Evolutionary conservation across 2,888 invertebrate genomes (phyloP), one percentile per base, ranked within the genome.

Genomic region (Mesochorus sp.): DNA sequence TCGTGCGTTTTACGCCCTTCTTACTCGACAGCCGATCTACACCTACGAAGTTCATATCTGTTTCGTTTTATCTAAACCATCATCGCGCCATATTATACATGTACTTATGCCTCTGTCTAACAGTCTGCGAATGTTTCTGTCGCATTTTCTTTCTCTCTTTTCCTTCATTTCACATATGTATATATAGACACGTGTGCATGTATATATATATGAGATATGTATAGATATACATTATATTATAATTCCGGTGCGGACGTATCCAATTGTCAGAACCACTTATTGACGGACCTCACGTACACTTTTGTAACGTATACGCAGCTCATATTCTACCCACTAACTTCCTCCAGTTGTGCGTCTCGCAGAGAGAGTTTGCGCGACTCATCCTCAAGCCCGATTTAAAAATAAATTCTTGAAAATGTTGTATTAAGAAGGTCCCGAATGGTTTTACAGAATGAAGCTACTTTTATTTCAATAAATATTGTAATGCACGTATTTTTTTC

Each of bases 221-320:
- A 28, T 31, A 14, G 8, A 14, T 1, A 6, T 17, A 57, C 21
- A 61, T 75, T 70, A 44, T 72, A 61, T 42, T 57, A 49, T 64
- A 71, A 70, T 80, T 79, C 57, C 70, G 66, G 71, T 66, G 76
- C 85, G 84, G 84, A 85, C 83, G 84, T 85, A 74, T 67, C 79
- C 84, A 85, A 85, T 85, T 85, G 83, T 82, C 62, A 53, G 72
- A 81, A 78, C 64, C 76, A 70, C 76, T 81, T 51, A 62, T 64
- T 79, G 64, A 34, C 68, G 76, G 72, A 82, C 78, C 76, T 83
- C 79, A 76, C 81, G 76, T 59, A 81, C 79, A 80, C 80, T 80
- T 80, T 66, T 31, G 31, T 37, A 31, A 17, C 59, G 28, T 42
- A 53, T 53, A 76, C 39, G 57, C 61, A 47, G 59, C 39, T n/a